These are phyloP conservation scores for Typhlichthys eigenmanni DNA, from an alignment of 2,797 vertebrate genomes.

Conservation along the genomic window DNA sequence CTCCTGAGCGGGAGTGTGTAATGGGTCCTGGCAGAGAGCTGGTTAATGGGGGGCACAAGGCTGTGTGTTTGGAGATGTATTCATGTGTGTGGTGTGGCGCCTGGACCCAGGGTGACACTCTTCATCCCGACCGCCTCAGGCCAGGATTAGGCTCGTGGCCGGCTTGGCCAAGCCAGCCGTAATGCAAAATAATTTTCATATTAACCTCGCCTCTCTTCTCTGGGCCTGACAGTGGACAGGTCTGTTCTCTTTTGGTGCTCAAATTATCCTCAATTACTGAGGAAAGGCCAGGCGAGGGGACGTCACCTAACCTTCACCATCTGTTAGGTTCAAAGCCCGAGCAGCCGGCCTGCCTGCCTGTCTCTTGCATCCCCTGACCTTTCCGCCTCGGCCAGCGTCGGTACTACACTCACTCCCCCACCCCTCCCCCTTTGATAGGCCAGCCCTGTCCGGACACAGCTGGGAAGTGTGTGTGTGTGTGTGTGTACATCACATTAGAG, in stretches of 20 bases:
- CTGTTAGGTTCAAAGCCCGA: constrained; percentile 92
- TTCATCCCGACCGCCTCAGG: constrained; percentile 87
- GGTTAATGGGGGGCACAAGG: constrained; percentile 80
- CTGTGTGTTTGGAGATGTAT: constrained; percentile 74
- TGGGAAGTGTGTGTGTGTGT: constrained; percentile 25
- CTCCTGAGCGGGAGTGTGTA: constrained; percentile 77
- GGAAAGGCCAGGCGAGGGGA: constrained; percentile 93
- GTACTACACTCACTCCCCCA: constrained; percentile 39
- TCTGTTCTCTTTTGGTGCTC: constrained; percentile 88
- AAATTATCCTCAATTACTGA: constrained; percentile 99
- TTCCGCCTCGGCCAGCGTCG: constrained; percentile 71
- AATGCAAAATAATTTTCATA: constrained; percentile 96
- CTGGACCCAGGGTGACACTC: constrained; percentile 82
- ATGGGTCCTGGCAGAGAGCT: constrained; percentile 80
- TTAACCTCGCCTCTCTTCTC: constrained; percentile 89
- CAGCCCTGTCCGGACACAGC: constrained; percentile 75
- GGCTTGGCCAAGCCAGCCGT: constrained; percentile 82
- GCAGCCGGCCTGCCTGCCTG: constrained; percentile 81
- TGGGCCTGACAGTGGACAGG: constrained; percentile 90
- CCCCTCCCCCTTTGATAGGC: constrained; percentile 36
- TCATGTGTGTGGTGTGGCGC: constrained; percentile 77
- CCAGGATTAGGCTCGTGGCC: constrained; percentile 91
- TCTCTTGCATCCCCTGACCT: constrained; percentile 87
- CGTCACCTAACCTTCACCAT: constrained; percentile 98
- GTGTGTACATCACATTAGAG: constrained; percentile 73